These are phyloP conservation scores for Ctenomys sociabilis DNA, from an alignment of 2,113 vertebrate species.

Conservation along the genomic window DNA sequence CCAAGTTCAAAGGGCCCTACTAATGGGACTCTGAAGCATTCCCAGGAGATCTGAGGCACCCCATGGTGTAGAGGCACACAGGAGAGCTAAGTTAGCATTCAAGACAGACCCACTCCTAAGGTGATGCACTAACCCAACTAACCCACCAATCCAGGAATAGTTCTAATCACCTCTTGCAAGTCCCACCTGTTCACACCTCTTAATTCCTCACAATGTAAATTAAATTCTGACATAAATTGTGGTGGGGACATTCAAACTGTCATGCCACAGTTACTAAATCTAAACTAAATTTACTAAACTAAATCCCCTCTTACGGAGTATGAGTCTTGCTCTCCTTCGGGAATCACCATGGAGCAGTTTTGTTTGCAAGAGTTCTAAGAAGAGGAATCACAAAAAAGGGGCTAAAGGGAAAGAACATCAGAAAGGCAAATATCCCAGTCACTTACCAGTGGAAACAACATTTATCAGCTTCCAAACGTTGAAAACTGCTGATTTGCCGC, in stretches of 20 bases:
- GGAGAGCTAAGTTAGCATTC: not conserved
- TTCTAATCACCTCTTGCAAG: not conserved
- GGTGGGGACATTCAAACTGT: not conserved
- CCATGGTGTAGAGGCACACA: too few species aligned
- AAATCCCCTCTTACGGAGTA: slow-evolving; percentile 18
- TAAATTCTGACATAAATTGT: not conserved
- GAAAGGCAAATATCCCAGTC: not conserved
- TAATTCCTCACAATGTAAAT: not conserved
- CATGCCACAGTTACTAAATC: not conserved
- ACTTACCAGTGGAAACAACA: not conserved
- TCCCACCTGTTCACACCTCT: not conserved
- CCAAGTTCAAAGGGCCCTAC: not conserved
- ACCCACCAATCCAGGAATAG: not conserved
- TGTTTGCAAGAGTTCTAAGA: not conserved
- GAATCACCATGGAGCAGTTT: not conserved
- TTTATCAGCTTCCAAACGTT: not conserved
- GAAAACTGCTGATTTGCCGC: not conserved
- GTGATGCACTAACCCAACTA: not conserved
- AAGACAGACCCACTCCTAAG: not conserved
- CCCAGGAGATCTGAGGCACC: not conserved
- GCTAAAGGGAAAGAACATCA: not conserved
- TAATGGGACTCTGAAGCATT: not conserved
- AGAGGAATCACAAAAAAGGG: not conserved
- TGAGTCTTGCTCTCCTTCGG: not conserved
- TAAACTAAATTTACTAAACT: too few species aligned